Evolutionary conservation across 2,113 vertebrate genomes (phyloP).

Genomic region (Sinocyclocheilus maitianheensis): DNA sequence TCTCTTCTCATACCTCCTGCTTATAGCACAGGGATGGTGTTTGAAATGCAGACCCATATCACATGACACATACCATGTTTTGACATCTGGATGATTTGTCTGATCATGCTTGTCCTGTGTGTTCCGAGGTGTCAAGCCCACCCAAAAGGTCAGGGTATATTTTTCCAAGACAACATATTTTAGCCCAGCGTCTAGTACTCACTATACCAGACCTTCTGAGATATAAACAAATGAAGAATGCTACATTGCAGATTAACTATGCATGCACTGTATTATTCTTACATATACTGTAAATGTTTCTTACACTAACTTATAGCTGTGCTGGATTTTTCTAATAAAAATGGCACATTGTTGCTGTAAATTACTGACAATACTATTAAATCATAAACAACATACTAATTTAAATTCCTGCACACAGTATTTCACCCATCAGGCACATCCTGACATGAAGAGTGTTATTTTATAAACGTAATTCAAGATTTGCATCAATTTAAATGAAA

Average conservation of each 20-base stretch:
- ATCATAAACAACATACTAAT: background rate
- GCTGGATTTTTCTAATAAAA: background rate
- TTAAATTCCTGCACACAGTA: background rate
- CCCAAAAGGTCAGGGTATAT: background rate
- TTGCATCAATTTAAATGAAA: too few relatives aligned
- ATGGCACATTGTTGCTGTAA: background rate
- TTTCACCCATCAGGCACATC: background rate
- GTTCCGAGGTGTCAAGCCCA: background rate
- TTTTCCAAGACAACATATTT: background rate
- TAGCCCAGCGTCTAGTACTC: background rate
- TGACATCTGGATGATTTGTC: slow-evolving; percentile 12
- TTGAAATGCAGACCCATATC: background rate
- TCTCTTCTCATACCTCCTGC: background rate
- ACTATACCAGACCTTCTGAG: background rate
- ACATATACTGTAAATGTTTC: too few relatives aligned
- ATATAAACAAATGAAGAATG: background rate
- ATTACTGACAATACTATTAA: background rate
- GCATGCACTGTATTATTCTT: background rate
- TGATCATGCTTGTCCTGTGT: background rate
- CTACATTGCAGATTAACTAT: background rate
- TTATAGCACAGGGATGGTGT: slow-evolving; percentile 9
- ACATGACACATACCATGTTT: slow-evolving; percentile 28
- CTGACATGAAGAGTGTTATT: background rate
- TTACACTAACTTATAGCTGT: background rate
- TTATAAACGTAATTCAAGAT: too few relatives aligned